Conservation (phyloP, 2,797 vertebrate genomes). For the Notamacropus eugenii region DNA sequence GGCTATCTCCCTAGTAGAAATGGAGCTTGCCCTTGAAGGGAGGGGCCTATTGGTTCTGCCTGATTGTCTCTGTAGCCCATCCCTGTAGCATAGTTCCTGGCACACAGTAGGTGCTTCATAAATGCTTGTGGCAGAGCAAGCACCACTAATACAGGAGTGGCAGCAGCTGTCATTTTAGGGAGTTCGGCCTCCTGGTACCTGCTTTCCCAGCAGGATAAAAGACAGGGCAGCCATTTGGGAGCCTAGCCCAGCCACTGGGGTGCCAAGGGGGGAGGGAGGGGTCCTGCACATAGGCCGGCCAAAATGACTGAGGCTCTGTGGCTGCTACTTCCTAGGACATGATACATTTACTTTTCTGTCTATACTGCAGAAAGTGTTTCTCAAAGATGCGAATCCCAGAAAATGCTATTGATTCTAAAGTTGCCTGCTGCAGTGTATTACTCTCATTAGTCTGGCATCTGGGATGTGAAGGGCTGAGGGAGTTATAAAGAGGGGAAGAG, state of each 20-base stretch:
- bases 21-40: too few relatives aligned
- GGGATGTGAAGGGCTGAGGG: conserved; percentile 49
- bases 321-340: conserved; percentile 71
- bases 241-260: neutral
- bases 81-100: neutral
- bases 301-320: conserved; percentile 54
- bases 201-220: conserved; percentile 11
- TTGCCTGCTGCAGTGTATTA: conserved; percentile 52
- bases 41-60: too few relatives aligned
- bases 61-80: neutral
- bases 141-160: neutral
- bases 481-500: conserved; percentile 14
- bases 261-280: neutral
- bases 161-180: conserved; percentile 52
- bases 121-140: neutral
- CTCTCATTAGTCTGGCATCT: conserved; percentile 47
- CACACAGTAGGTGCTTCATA: neutral
- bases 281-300: neutral
- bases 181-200: neutral
- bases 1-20: neutral
- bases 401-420: conserved; percentile 69
- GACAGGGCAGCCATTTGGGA: conserved; percentile 17
- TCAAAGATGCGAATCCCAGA: conserved; percentile 49
- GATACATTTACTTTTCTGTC: conserved; percentile 74
- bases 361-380: conserved; percentile 63